Conservation (phyloP, 1,140 invertebrate species). For the Halictus rubicundus region DNA sequence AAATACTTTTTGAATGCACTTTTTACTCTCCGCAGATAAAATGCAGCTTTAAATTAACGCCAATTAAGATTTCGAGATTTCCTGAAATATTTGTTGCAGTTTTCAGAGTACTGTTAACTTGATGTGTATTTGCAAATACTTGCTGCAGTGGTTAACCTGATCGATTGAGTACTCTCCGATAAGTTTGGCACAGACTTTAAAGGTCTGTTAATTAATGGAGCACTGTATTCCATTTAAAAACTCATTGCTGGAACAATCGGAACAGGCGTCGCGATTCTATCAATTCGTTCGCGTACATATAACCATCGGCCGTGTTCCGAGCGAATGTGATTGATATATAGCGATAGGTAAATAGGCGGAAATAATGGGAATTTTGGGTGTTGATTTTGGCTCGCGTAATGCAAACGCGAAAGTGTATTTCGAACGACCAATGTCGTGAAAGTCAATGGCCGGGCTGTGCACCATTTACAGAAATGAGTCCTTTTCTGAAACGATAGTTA, state of each 20-base stretch:
- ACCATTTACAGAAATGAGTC: constrained; percentile 20
- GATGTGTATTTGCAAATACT: too few species aligned
- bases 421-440: constrained; percentile 28
- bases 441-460: constrained; percentile 5
- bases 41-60: too few species aligned
- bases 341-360: background rate
- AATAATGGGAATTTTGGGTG: background rate
- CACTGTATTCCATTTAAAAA: background rate
- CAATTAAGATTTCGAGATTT: too few species aligned
- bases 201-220: too few species aligned
- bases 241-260: background rate
- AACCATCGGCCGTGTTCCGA: background rate
- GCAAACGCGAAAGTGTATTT: background rate
- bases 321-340: background rate
- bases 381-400: background rate
- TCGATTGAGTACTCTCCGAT: too few species aligned
- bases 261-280: background rate
- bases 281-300: background rate
- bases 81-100: too few species aligned
- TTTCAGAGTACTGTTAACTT: too few species aligned
- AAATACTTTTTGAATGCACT: too few species aligned
- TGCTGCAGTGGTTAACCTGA: too few species aligned
- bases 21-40: too few species aligned
- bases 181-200: too few species aligned
- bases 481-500: constrained; percentile 16